These are phyloP conservation scores for Gymnodraco acuticeps DNA, from an alignment of 2,797 vertebrate genomes.

Conservation along the genomic window DNA sequence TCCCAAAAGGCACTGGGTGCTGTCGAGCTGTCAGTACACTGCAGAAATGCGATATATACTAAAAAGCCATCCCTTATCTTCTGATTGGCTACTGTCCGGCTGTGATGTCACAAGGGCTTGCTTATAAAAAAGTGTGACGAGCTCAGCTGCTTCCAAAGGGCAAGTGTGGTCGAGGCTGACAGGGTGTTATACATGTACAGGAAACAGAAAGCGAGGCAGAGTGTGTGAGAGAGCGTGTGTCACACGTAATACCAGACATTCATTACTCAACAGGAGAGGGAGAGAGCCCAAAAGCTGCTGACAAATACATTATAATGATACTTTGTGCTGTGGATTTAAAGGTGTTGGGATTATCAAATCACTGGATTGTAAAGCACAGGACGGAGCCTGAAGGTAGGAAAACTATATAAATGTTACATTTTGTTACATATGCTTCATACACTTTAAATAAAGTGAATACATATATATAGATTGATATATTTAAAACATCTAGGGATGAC, in stretches of 20 bases:
- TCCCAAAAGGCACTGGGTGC: conserved; percentile 18
- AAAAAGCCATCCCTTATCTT: conserved; percentile 41
- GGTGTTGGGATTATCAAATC: conserved; percentile 51
- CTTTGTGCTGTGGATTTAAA: conserved; percentile 66
- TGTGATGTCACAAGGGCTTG: conserved; percentile 72
- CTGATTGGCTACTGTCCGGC: conserved; percentile 68
- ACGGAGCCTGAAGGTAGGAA: conserved; percentile 64
- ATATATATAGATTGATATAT: background rate
- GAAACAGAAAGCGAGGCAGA: conserved; percentile 27
- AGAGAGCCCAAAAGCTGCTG: conserved; percentile 28
- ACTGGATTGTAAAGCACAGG: conserved; percentile 50
- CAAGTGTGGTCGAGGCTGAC: conserved; percentile 61
- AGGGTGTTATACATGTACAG: conserved; percentile 42
- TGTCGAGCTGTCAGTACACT: conserved; percentile 40
- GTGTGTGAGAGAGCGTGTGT: conserved; percentile 17
- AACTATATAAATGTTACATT: background rate
- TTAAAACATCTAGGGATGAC: background rate
- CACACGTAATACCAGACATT: conserved; percentile 27
- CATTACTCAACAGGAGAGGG: conserved; percentile 44
- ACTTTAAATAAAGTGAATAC: background rate
- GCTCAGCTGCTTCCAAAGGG: conserved; percentile 70
- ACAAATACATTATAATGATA: conserved; percentile 53
- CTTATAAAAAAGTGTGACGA: conserved; percentile 64
- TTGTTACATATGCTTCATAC: background rate
- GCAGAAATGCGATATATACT: conserved; percentile 50